These are phyloP conservation scores for Lynx canadensis DNA, from an alignment of 2,113 vertebrate species.

Conservation along the genomic window DNA sequence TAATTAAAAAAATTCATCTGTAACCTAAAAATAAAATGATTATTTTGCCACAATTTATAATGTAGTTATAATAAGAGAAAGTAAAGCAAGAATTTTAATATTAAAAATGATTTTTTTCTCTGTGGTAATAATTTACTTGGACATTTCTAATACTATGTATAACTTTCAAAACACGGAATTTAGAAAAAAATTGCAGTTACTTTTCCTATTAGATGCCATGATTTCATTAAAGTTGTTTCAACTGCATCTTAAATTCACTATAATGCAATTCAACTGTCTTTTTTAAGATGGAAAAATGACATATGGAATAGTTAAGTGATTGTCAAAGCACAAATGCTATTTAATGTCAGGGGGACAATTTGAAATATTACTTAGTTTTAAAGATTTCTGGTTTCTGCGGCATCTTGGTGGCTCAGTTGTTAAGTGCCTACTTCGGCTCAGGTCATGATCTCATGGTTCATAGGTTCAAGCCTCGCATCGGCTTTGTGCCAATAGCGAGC, in stretches of 20 bases:
- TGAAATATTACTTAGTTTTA: not conserved
- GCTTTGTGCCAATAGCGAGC: too few relatives aligned
- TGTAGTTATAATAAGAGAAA: not conserved
- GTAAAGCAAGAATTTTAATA: not conserved
- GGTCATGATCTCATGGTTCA: too few relatives aligned
- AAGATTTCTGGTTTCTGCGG: not conserved
- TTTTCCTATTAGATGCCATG: not conserved
- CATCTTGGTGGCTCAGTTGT: too few relatives aligned
- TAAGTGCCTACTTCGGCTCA: too few relatives aligned
- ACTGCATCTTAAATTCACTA: not conserved
- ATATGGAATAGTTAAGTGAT: not conserved
- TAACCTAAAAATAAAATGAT: not conserved
- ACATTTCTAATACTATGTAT: not conserved
- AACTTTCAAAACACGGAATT: not conserved
- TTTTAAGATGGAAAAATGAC: not conserved
- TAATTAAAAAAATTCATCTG: not conserved
- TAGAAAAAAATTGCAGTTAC: not conserved
- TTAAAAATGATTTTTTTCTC: not conserved
- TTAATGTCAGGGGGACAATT: not conserved
- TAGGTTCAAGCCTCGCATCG: too few relatives aligned
- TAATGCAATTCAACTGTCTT: not conserved
- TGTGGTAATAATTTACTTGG: not conserved
- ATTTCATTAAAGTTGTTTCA: constrained; percentile 22
- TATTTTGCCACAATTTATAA: not conserved
- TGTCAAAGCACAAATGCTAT: not conserved